phyloP scores from a whole-genome alignment of 2,888 invertebrate species.

The Onchidella celtica region DNA sequence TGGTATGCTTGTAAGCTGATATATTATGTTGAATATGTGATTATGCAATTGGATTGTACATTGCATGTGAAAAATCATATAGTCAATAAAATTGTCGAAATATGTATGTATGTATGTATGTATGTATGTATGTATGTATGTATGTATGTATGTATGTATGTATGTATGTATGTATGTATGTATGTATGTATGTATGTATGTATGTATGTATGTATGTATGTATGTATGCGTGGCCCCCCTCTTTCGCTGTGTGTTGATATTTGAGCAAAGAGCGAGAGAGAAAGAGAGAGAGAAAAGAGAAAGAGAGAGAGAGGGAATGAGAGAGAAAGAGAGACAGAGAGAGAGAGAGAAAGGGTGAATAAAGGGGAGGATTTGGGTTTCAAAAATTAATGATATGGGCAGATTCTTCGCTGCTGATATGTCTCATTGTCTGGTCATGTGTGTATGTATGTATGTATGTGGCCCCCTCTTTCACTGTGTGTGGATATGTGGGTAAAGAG shows the following conservation, averaged over 20 bases:
- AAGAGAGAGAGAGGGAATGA: slow-evolving; percentile 6
- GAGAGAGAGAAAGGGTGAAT: not conserved
- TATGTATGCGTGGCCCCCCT: too few relatives aligned
- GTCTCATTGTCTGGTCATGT: too few relatives aligned
- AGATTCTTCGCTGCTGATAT: too few relatives aligned
- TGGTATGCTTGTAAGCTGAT: too few relatives aligned
- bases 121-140: slow-evolving; percentile 9
- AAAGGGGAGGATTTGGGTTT: too few relatives aligned
- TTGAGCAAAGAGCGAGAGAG: not conserved
- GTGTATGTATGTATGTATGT: too few relatives aligned
- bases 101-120: slow-evolving; percentile 6
- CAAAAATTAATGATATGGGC: too few relatives aligned
- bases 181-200: not conserved
- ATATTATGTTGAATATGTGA: not conserved
- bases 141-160: slow-evolving; percentile 24
- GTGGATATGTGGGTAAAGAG: not conserved
- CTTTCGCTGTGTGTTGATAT: too few relatives aligned
- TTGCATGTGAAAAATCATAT: too few relatives aligned
- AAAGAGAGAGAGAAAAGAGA: slow-evolving; percentile 8
- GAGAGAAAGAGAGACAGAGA: slow-evolving; percentile 3
- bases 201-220: not conserved
- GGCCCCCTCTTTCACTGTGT: too few relatives aligned
- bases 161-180: not conserved
- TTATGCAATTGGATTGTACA: too few relatives aligned
- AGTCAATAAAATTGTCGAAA: too few relatives aligned